phyloP scores from a whole-genome alignment of 1,140 invertebrate genomes.

The Sweltsa coloradensis region DNA sequence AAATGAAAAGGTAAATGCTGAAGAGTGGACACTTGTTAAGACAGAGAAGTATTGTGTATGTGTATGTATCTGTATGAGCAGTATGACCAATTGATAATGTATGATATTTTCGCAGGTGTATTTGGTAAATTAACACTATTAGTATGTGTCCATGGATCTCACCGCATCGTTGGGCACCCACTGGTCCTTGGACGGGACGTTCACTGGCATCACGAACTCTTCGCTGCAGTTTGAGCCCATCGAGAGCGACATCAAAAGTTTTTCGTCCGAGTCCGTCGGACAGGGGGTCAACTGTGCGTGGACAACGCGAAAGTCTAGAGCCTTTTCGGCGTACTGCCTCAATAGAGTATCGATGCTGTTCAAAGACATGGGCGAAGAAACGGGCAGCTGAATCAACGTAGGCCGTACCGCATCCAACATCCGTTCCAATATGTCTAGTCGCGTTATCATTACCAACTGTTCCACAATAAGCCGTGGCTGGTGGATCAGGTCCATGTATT shows the following conservation, averaged over 20 bases:
- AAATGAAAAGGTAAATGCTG: too few species aligned
- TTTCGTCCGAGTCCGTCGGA: neutral
- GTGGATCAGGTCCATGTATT: conserved; percentile 47
- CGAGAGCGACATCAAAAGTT: neutral
- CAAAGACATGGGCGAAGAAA: conserved; percentile 25
- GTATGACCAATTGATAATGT: too few species aligned
- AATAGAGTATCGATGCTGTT: conserved; percentile 49
- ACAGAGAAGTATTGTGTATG: too few species aligned
- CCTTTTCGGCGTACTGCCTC: conserved; percentile 56
- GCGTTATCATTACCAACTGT: conserved; percentile 61
- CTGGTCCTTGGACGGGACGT: conserved; percentile 48
- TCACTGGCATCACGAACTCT: conserved; percentile 49
- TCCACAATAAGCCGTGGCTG: conserved; percentile 57
- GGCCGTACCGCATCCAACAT: conserved; percentile 31
- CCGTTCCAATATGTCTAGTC: conserved; percentile 46
- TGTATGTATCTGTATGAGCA: too few species aligned
- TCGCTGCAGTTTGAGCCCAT: neutral
- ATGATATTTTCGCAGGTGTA: too few species aligned
- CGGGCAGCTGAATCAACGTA: neutral
- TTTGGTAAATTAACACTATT: neutral
- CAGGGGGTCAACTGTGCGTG: conserved; percentile 15
- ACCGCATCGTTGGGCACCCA: conserved; percentile 55
- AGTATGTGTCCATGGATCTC: too few species aligned
- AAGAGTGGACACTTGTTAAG: too few species aligned
- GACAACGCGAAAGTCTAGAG: conserved; percentile 51